Base-by-base conservation (phyloP, 2,113 vertebrate genomes). In the Bostrychus sinensis region DNA sequence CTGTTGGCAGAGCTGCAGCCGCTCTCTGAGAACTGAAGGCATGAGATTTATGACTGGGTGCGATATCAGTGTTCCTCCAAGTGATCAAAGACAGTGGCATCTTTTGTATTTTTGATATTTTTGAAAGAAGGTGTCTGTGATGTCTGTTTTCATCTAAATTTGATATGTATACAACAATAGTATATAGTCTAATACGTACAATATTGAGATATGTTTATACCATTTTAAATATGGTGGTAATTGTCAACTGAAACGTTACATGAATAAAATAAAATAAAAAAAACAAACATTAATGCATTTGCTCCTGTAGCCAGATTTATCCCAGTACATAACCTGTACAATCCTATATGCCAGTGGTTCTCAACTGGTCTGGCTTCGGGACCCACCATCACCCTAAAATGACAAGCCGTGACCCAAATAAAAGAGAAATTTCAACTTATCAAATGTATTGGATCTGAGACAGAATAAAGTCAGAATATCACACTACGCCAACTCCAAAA, bases 1-100 rank as follows among this genome's bases (percentile, higher is more conserved):
- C 84, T 81, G 64, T 43, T 56, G 41, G 66, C 39, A 55, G 60
- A 16, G 25, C 55, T 64, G 60, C 48, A 72, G 55, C 62, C 10
- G 41, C 37, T 64, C 57, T 54, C 54, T 69, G 54, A 75, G 42
- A 38, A 20, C 51, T 23, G 8, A 37, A 43, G 22, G 61, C 71
- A 65, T 41, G 53, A 62, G 36, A 75, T 59, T 70, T 51, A 59
- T 46, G 14, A 65, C 19, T 30, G 13, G 46, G 20, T 42, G 39
- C 41, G 20, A 32, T 56, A 17, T 2, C 28, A 61, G 3, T 38
- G 26, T 63, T 57, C 48, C 12, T 37, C 37, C 11, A 43, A 34
- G 16, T 36, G 48, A 41, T 64, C 19, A 51, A 67, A 58, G 43
- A 66, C 59, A 57, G 4, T 7, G 0, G 39, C 16, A n/a, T 1